Evolutionary conservation across 2,797 vertebrate species (phyloP), one percentile per base, ranked within the genome.

Genomic region (Crotalus adamanteus): DNA sequence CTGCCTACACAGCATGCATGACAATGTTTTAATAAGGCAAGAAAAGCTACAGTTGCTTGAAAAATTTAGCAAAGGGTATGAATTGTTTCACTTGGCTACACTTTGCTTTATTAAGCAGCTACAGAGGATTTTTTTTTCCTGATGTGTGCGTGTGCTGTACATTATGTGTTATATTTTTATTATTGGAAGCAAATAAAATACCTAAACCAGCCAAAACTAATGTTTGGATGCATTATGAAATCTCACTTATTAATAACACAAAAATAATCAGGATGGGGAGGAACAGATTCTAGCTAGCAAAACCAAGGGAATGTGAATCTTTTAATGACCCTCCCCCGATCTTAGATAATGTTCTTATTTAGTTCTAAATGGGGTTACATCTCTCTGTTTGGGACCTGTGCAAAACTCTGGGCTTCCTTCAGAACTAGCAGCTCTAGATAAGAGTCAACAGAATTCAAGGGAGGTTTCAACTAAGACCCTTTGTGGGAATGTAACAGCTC

Each of bases 71-170:
- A 63, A 91, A 85, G 47, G 57, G 83, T 91, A 63, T 88, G 63
- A 91, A 73, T 83, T 18, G 12, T 83, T 92, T 89, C 42, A 53
- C 87, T 92, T 92, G 91, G 31, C 20, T 92, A 69, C 87, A 89
- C 86, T 86, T 51, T 13, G 57, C 18, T 60, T 88, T 89, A 83
- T 89, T 88, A 92, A 92, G 56, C 28, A 92, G 22, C 42, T 51
- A 47, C 61, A 59, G 53, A 56, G 56, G 56, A 53, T 22, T 4
- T n/a, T 85, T n/a, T 60, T 26, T 5, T 0, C 59, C 55, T 37
- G 22, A 13, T 88, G 28, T 86, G 85, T 51, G 85, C 14, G 5
- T 51, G 25, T 16, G 61, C 28, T 73, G 6, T 20, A 37, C 65
- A 42, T 42, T 42, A 22, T 78, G 73, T 78, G 37, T 78, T 4